A percentile compares a stretch with the other conserved stretches of the same genome.
phyloP scores from a whole-genome alignment of 2,888 invertebrate species.

The Hydroisotoma schaefferi region DNA sequence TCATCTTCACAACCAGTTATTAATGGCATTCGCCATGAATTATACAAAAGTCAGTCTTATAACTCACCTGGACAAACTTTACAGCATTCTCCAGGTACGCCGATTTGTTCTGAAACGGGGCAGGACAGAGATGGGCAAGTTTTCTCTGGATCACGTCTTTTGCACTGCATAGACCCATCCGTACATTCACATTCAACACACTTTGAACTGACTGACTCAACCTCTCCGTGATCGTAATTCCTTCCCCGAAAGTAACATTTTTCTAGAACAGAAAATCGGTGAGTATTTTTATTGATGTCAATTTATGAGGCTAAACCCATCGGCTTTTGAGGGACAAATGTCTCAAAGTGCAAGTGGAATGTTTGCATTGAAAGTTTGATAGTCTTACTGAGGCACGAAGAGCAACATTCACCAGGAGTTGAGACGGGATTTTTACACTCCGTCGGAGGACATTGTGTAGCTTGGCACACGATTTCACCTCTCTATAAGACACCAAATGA shows the following conservation, averaged over 20 bases:
- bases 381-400: constrained; percentile 77
- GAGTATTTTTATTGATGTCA: neutral
- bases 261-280: constrained; percentile 55
- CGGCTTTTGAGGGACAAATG: neutral
- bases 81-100: constrained; percentile 81
- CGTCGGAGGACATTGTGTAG: constrained; percentile 71
- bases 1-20: neutral
- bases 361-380: constrained; percentile 4
- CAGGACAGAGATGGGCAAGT: constrained; percentile 75
- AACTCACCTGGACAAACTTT: constrained; percentile 77
- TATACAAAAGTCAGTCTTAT: neutral
- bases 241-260: constrained; percentile 67
- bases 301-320: neutral
- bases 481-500: constrained; percentile 64
- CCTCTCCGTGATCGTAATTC: constrained; percentile 77
- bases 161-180: constrained; percentile 77
- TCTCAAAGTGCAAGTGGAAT: neutral
- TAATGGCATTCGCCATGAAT: neutral
- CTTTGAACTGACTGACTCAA: constrained; percentile 66
- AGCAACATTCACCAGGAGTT: constrained; percentile 77
- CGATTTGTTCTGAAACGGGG: constrained; percentile 71
- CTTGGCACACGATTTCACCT: constrained; percentile 78
- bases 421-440: constrained; percentile 77
- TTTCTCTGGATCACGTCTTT: constrained; percentile 66
- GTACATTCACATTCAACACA: constrained; percentile 79